Percentiles rank a stretch among this genome's conserved stretches.
These are phyloP conservation scores for Arenaria interpres DNA, from an alignment of 2,113 vertebrate genomes.

Conservation along the genomic window DNA sequence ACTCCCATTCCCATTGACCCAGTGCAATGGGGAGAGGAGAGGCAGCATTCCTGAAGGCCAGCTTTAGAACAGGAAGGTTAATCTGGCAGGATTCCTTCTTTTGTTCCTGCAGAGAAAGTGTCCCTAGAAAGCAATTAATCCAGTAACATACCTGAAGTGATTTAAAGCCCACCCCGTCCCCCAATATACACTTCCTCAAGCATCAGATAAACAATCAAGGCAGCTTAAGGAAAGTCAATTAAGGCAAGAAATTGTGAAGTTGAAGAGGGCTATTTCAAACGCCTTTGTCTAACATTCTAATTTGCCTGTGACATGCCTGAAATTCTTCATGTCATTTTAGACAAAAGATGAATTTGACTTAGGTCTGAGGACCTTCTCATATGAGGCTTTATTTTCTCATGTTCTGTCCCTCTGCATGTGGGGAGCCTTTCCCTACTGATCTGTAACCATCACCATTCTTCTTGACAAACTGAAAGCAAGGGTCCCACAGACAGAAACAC, in stretches of 20 bases:
- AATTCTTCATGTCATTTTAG: background rate
- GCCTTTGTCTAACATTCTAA: background rate
- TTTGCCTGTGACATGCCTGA: background rate
- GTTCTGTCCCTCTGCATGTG: background rate
- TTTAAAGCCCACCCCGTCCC: background rate
- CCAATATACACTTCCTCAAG: background rate
- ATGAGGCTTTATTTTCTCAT: background rate
- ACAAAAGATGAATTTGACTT: background rate
- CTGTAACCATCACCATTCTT: background rate
- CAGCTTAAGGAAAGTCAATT: background rate
- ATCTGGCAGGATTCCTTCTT: background rate
- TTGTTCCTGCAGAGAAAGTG: background rate
- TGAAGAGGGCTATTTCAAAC: background rate
- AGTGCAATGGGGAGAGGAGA: background rate
- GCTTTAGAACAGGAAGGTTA: background rate
- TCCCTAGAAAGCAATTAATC: background rate
- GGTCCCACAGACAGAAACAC: background rate
- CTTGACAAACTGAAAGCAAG: background rate
- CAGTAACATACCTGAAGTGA: background rate
- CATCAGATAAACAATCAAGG: background rate
- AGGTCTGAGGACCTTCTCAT: background rate
- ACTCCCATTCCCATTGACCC: too few species aligned
- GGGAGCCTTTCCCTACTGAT: background rate
- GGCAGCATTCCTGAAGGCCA: background rate
- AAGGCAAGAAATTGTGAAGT: background rate